phyloP scores from a whole-genome alignment of 2,797 vertebrate genomes.

The Propithecus perrieri region DNA sequence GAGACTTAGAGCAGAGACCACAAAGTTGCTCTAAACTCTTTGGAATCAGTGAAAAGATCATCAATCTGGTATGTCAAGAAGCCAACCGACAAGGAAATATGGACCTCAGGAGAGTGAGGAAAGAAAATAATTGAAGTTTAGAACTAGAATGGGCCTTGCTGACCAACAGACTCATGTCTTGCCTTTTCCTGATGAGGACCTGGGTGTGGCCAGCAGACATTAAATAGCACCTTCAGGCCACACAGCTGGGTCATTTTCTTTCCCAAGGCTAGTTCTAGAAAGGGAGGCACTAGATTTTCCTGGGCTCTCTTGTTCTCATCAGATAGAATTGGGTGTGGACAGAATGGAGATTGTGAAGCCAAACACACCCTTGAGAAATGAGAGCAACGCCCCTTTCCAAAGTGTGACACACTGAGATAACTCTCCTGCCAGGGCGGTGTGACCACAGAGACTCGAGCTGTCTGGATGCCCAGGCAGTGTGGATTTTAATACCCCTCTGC shows the following conservation, averaged over 20 bases:
- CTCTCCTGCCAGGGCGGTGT: background rate
- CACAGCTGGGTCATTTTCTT: background rate
- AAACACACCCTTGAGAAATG: background rate
- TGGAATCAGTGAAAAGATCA: background rate
- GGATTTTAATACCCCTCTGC: background rate
- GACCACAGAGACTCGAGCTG: background rate
- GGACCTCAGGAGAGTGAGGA: background rate
- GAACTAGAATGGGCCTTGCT: background rate
- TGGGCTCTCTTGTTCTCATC: background rate
- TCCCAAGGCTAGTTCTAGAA: background rate
- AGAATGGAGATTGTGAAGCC: background rate
- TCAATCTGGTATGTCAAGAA: background rate
- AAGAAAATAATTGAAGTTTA: background rate
- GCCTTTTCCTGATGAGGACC: background rate
- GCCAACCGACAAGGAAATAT: background rate
- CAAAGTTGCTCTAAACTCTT: background rate
- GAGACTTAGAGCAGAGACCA: background rate
- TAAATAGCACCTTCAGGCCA: background rate
- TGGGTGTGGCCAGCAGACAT: background rate
- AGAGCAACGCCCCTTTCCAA: background rate
- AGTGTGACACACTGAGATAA: background rate
- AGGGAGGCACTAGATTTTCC: background rate
- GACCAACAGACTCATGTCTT: background rate
- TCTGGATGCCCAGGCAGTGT: background rate
- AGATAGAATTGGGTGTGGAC: background rate